Evolutionary conservation across 2,888 invertebrate species (phyloP).

Genomic region (Eilema caniola): DNA sequence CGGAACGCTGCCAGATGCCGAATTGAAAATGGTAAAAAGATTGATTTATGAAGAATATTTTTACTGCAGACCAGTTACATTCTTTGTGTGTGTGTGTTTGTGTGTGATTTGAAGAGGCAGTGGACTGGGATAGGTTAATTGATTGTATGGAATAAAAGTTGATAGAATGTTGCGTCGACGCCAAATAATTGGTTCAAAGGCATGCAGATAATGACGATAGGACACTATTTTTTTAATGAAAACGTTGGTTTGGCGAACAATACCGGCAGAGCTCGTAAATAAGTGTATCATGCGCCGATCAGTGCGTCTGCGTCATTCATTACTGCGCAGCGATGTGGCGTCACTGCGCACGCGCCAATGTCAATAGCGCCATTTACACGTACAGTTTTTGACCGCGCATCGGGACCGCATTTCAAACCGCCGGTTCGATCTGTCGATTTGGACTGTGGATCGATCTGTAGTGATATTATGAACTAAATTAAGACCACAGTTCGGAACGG

Average conservation of each 20-base stretch:
- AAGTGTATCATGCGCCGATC: not conserved
- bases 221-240: not conserved
- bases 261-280: not conserved
- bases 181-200: not conserved
- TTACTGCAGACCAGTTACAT: too few species aligned
- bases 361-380: too few species aligned
- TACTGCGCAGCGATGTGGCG: constrained; percentile 16
- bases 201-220: not conserved
- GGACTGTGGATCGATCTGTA: too few species aligned
- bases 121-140: too few species aligned
- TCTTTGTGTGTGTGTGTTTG: too few species aligned
- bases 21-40: not conserved
- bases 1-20: not conserved
- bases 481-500: too few species aligned
- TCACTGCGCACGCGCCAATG: constrained; percentile 11
- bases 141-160: not conserved
- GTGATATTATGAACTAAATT: too few species aligned
- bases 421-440: too few species aligned
- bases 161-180: not conserved
- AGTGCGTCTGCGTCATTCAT: constrained; percentile 15
- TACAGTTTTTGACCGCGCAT: too few species aligned
- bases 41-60: too few species aligned
- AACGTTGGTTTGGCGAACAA: not conserved
- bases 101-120: too few species aligned
- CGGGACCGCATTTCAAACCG: too few species aligned